phyloP scores from a whole-genome alignment of 2,113 vertebrate species.

The Forbesichthys papilliferus region DNA sequence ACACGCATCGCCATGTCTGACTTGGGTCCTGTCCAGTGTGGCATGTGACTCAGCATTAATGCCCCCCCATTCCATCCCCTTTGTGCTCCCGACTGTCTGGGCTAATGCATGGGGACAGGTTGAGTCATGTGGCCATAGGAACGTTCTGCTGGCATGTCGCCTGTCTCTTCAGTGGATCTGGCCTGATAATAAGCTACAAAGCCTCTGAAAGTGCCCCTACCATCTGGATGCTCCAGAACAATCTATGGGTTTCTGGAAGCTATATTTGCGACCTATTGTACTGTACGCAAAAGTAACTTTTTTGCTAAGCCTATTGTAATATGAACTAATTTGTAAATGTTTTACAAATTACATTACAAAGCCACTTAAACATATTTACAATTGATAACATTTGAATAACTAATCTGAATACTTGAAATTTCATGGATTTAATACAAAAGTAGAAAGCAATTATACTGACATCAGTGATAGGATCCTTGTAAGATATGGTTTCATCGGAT shows the following conservation, averaged over 20 bases:
- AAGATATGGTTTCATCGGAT: no score
- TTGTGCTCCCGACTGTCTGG: conserved; percentile 56
- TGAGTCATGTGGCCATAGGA: conserved; percentile 68
- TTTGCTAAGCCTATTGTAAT: no score
- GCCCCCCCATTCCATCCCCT: conserved; percentile 47
- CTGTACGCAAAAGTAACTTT: no score
- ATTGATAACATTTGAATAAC: no score
- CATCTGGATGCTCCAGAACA: conserved; percentile 54
- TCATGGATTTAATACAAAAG: no score
- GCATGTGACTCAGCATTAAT: conserved; percentile 65
- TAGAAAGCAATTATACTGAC: no score
- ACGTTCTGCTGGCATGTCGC: conserved; percentile 66
- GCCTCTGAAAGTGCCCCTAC: conserved; percentile 47
- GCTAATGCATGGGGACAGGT: conserved; percentile 67
- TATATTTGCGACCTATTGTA: conserved; percentile 16
- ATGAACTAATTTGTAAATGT: no score
- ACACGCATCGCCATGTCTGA: conserved; percentile 22
- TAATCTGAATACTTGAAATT: no score
- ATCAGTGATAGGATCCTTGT: no score
- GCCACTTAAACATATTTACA: no score
- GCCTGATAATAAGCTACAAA: conserved; percentile 59
- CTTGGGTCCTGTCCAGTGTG: conserved; percentile 56
- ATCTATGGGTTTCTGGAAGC: conserved; percentile 20
- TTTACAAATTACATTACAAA: no score
- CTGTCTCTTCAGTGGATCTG: conserved; percentile 68